Evolutionary conservation across 2,113 vertebrate species (phyloP).

Genomic region (Catharus fuscescens): DNA sequence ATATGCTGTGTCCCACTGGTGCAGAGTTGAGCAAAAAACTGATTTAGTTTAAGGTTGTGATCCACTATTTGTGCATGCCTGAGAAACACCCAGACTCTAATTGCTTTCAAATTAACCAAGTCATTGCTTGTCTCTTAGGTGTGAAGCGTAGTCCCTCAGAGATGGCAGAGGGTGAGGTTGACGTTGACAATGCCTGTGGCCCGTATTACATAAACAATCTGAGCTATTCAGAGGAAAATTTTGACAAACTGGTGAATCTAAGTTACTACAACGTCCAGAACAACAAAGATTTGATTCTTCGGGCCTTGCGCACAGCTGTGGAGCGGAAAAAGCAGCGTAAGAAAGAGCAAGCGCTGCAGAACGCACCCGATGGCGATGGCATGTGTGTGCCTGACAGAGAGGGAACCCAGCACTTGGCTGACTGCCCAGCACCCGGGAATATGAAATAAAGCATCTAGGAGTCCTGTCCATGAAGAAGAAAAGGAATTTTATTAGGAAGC

Average conservation of each 20-base stretch:
- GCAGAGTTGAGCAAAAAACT: fast-evolving
- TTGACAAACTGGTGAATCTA: constrained; percentile 77
- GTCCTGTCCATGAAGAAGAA: neutral
- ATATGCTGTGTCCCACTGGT: fast-evolving
- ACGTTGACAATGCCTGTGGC: constrained; percentile 57
- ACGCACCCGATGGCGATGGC: neutral
- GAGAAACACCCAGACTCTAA: neutral
- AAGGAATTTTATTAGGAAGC: neutral
- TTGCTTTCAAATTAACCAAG: neutral
- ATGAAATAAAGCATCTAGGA: neutral
- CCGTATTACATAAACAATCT: constrained; percentile 77
- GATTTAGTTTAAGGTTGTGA: neutral
- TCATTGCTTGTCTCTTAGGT: constrained; percentile 53
- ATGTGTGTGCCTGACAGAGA: neutral
- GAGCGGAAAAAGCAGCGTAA: constrained; percentile 70
- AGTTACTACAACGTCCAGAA: constrained; percentile 79
- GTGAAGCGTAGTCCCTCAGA: constrained; percentile 75
- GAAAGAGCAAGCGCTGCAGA: neutral
- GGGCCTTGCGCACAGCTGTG: constrained; percentile 54
- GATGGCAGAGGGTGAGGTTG: constrained; percentile 72
- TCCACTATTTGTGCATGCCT: neutral
- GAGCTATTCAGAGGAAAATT: constrained; percentile 72
- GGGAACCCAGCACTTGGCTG: neutral
- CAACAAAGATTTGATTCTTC: constrained; percentile 72
- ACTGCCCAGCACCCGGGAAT: neutral